Base-by-base conservation (phyloP, 2,888 invertebrate genomes). In the Aricia artaxerxes region DNA sequence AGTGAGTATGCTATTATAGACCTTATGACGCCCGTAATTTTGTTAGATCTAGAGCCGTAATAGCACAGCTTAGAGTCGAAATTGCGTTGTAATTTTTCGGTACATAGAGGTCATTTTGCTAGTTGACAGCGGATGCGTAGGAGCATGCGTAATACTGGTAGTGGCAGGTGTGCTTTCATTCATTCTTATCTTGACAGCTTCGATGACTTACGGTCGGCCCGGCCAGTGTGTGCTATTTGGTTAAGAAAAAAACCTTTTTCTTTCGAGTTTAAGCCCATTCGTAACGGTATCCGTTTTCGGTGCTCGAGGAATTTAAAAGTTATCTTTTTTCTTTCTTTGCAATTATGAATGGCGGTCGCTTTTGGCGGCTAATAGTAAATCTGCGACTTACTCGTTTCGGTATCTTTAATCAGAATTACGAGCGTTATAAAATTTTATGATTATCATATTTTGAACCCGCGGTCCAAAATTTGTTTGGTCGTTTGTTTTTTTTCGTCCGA, bases 141-240 rank as follows among this genome's bases (percentile, higher is more conserved):
- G 92, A 89, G 91, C 90, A 85, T 89, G 93, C 92, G 94, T 94
- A 94, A 93, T 90, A 90, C 93, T 90, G 88, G 94, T 92, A 88
- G 94, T 91, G 88, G 92, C 93, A 93, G 93, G 93, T 93, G 93
- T 91, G 91, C 93, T 91, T 92, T 93, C 92, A 91, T 87, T 93
- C 92, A 92, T 92, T 93, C 92, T 94, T 93, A 94, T 94, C 94
- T 93, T 91, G 94, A 93, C 94, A 94, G 92, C 89, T 91, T 89
- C 90, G 92, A 94, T 94, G 94, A 94, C 91, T 93, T 93, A 94
- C 92, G 92, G 85, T 87, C 85, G 86, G 85, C 87, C 88, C 88
- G 87, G 87, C 84, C 88, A 89, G 90, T 91, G 91, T 92, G 88
- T 92, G 88, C 90, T 91, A 90, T 93, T 92, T 90, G 89, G 87